A percentile compares a stretch with the other conserved stretches of the same genome.
Evolutionary conservation across 1,140 invertebrate genomes (phyloP).

Genomic region (Halesus radiatus): DNA sequence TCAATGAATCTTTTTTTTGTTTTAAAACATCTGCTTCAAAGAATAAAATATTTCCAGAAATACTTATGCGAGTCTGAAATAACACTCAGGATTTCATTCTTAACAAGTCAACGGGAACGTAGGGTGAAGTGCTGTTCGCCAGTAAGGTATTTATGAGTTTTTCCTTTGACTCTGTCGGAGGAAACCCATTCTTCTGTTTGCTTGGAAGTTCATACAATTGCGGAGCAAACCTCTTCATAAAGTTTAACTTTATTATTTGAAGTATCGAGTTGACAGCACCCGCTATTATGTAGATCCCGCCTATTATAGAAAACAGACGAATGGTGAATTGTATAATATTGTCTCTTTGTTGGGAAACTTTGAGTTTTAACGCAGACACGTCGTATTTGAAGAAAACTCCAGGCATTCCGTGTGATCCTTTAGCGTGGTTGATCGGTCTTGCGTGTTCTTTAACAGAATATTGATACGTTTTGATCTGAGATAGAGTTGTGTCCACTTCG

Average conservation of each 20-base stretch:
- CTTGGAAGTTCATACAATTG: constrained; percentile 27
- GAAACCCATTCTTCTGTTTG: constrained; percentile 13
- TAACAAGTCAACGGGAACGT: constrained; percentile 34
- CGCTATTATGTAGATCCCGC: constrained; percentile 91
- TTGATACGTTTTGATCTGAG: constrained; percentile 85
- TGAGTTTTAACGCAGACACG: constrained; percentile 88
- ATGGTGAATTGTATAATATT: constrained; percentile 86
- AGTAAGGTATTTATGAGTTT: constrained; percentile 11
- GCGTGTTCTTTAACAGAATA: constrained; percentile 93
- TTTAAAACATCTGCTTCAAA: too few species aligned
- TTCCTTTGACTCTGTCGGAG: neutral
- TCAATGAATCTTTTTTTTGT: too few species aligned
- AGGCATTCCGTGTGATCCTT: constrained; percentile 91
- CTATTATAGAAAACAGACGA: constrained; percentile 89
- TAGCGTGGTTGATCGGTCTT: constrained; percentile 74
- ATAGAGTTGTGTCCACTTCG: constrained; percentile 83
- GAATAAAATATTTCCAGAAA: too few species aligned
- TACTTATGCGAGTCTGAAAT: too few species aligned
- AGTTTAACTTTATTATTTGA: constrained; percentile 15
- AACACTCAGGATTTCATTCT: constrained; percentile 13
- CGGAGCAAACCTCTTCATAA: constrained; percentile 27
- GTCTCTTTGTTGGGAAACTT: constrained; percentile 86
- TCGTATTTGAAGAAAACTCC: constrained; percentile 97
- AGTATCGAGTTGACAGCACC: constrained; percentile 62
- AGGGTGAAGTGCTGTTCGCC: constrained; percentile 15